A percentile compares a stretch with the other conserved stretches of the same genome.
These are phyloP conservation scores for Chloroclystis v-ata DNA, from an alignment of 2,888 invertebrate genomes.

Conservation along the genomic window DNA sequence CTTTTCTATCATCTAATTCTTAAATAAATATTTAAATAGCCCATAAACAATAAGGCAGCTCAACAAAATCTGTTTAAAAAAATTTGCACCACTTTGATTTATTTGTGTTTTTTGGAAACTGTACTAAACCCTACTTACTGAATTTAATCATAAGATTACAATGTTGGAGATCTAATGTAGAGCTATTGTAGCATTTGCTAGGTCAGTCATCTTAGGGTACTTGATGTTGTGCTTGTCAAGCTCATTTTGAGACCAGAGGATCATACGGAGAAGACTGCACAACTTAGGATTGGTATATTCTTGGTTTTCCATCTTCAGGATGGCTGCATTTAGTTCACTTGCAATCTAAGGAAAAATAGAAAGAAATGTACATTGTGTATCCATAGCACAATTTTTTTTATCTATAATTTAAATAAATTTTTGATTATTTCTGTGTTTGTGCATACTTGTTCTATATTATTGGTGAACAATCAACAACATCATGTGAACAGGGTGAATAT, in stretches of 20 bases:
- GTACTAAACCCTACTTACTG: background rate
- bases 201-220: conserved; percentile 96
- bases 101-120: background rate
- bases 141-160: background rate
- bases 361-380: too few species aligned
- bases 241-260: conserved; percentile 97
- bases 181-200: conserved; percentile 90
- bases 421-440: too few species aligned
- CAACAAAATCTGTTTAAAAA: background rate
- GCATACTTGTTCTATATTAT: too few species aligned
- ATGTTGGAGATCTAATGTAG: conserved; percentile 40
- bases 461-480: too few species aligned
- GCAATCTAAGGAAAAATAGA: conserved; percentile 82
- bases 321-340: conserved; percentile 98
- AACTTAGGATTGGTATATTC: conserved; percentile 94
- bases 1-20: background rate
- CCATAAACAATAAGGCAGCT: background rate
- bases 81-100: background rate
- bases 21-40: background rate
- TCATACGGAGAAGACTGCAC: conserved; percentile 92
- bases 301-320: conserved; percentile 94
- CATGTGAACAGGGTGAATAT: too few species aligned
- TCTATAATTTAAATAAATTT: too few species aligned
- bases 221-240: conserved; percentile 96
- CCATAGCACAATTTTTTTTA: too few species aligned